phyloP scores from a whole-genome alignment of 2,888 invertebrate genomes.

The Hesperia comma region DNA sequence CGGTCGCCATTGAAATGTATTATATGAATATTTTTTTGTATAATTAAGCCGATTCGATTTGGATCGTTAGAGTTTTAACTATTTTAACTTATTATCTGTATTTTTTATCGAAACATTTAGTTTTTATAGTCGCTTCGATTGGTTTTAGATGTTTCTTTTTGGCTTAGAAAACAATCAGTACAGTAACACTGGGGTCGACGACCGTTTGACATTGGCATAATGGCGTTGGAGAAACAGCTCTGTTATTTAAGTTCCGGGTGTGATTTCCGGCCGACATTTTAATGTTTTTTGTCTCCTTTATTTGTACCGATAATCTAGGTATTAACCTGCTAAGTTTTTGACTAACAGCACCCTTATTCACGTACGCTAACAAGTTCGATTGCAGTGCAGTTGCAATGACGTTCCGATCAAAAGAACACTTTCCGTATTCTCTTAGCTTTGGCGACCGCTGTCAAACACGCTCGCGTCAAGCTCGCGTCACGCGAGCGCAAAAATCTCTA shows the following conservation, averaged over 20 bases:
- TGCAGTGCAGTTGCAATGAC: too few species aligned
- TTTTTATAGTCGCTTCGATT: conserved; percentile 12
- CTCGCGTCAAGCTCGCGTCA: too few species aligned
- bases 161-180: not conserved
- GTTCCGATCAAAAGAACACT: too few species aligned
- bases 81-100: conserved; percentile 40
- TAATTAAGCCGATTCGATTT: conserved; percentile 48
- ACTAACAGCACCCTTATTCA: too few species aligned
- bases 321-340: too few species aligned
- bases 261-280: conserved; percentile 14
- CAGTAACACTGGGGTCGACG: conserved; percentile 8
- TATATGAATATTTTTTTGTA: conserved; percentile 38
- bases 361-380: too few species aligned
- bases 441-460: too few species aligned
- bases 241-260: not conserved
- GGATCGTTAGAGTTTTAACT: conserved; percentile 45
- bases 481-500: too few species aligned
- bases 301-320: not conserved
- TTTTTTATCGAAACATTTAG: conserved; percentile 16
- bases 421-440: too few species aligned
- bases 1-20: conserved; percentile 49
- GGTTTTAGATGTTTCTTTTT: conserved; percentile 14
- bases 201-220: conserved; percentile 20
- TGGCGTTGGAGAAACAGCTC: not conserved
- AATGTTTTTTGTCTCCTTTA: not conserved